Evolutionary conservation across 2,797 vertebrate genomes (phyloP).

Genomic region (Enteromius fasciolatus): DNA sequence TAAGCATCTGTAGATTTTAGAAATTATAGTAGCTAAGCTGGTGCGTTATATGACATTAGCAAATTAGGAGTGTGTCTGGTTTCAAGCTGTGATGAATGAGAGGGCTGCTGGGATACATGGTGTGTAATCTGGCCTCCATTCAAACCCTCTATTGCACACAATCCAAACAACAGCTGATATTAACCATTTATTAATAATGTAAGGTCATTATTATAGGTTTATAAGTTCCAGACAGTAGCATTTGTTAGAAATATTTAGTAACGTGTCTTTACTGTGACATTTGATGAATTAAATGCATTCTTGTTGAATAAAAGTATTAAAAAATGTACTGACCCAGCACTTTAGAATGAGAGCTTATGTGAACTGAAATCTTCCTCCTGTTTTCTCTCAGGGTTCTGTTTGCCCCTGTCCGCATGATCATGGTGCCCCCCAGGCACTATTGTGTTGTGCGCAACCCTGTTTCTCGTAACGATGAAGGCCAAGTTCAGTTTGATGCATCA

Average conservation of each 20-base stretch:
- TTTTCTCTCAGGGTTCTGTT: conserved; percentile 80
- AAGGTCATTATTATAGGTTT: background rate
- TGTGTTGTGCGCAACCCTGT: conserved; percentile 86
- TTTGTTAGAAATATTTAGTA: background rate
- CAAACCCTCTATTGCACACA: background rate
- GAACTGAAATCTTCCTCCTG: background rate
- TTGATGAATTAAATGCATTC: background rate
- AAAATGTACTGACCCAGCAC: background rate
- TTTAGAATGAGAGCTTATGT: background rate
- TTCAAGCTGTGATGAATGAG: background rate
- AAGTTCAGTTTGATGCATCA: conserved; percentile 74
- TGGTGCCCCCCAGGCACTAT: conserved; percentile 88
- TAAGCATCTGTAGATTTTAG: background rate
- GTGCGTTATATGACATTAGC: background rate
- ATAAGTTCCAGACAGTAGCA: background rate
- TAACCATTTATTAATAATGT: background rate
- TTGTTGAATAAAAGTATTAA: background rate
- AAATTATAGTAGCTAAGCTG: background rate
- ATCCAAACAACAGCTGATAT: conserved; percentile 1
- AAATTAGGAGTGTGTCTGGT: background rate
- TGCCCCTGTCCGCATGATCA: conserved; percentile 80
- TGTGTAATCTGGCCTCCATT: background rate
- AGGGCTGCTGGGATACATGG: background rate
- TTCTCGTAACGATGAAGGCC: conserved; percentile 65
- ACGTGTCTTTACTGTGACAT: background rate